Evolutionary conservation across 2,888 invertebrate genomes (phyloP), one percentile per base, ranked within the genome.

Genomic region (Miltochrista miniata): DNA sequence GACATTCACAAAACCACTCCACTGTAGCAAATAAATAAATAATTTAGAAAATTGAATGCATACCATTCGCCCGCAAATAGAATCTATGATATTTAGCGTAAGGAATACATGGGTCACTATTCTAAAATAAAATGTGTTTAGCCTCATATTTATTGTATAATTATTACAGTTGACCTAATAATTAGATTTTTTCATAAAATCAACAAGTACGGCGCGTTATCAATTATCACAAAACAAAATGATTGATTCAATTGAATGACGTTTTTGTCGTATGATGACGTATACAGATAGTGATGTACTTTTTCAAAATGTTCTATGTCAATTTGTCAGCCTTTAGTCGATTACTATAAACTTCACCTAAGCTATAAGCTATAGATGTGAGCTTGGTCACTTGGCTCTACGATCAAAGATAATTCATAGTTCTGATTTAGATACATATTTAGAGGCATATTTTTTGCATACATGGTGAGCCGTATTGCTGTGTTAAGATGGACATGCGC

Each of bases 51-150:
- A 45, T 4, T 8, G 45, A 61, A 49, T 58, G 54, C 83, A 74
- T 72, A 90, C 90, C 77, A 79, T 73, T 65, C 73, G 70, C 18
- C 74, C 79, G 54, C 56, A 68, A 59, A 73, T 70, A 45, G 65
- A 68, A 54, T 72, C 54, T 63, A 74, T 54, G 39, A 67, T 47
- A 58, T 66, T 71, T 48, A 71, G 51, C 48, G 76, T 51, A 45
- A 80, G 14, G 45, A 76, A 40, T 54, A 76, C 48, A 63, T 70
- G 59, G 5, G 63, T 61, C 41, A 64, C 61, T 48, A 62, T 48
- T 45, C 61, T 30, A 12, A 61, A 51, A 55, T 47, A 59, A 50
- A 56, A 61, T 35, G 48, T 40, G 45, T 51, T 56, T 51, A 58
- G 54, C 58, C 70, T 73, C 79, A 83, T 82, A 63, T 59, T 72